phyloP scores from a whole-genome alignment of 2,888 invertebrate genomes.

The Allacma fusca region DNA sequence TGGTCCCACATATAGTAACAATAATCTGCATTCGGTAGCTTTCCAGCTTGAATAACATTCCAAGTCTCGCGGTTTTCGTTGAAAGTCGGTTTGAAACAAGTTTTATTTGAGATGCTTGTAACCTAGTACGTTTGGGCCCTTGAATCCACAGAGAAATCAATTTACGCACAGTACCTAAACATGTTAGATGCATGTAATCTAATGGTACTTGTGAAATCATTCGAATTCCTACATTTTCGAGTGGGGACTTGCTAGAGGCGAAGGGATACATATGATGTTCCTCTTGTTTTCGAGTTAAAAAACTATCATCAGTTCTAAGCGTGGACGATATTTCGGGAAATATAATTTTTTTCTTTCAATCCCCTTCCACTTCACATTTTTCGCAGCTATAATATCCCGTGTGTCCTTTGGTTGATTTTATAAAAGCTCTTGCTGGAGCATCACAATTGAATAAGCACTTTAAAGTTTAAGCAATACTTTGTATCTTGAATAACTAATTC shows the following conservation, averaged over 20 bases:
- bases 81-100: conserved; percentile 26
- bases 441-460: conserved; percentile 41
- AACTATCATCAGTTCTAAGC: background rate
- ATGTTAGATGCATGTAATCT: conserved; percentile 63
- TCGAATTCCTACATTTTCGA: too few species aligned
- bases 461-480: too few species aligned
- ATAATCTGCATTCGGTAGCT: too few species aligned
- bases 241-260: conserved; percentile 18
- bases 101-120: background rate
- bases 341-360: conserved; percentile 21
- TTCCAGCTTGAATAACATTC: too few species aligned
- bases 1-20: conserved; percentile 38
- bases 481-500: too few species aligned
- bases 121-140: conserved; percentile 11
- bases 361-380: conserved; percentile 33
- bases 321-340: background rate
- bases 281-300: background rate
- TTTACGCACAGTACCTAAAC: conserved; percentile 61
- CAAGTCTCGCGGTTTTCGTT: conserved; percentile 35
- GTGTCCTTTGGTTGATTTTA: conserved; percentile 35
- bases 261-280: conserved; percentile 16
- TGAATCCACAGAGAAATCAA: too few species aligned
- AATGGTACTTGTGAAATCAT: conserved; percentile 61
- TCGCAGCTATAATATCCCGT: too few species aligned
- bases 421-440: conserved; percentile 44